Evolutionary conservation across 2,888 invertebrate genomes (phyloP), one percentile per base, ranked within the genome.

Genomic region (Lingula anatina): DNA sequence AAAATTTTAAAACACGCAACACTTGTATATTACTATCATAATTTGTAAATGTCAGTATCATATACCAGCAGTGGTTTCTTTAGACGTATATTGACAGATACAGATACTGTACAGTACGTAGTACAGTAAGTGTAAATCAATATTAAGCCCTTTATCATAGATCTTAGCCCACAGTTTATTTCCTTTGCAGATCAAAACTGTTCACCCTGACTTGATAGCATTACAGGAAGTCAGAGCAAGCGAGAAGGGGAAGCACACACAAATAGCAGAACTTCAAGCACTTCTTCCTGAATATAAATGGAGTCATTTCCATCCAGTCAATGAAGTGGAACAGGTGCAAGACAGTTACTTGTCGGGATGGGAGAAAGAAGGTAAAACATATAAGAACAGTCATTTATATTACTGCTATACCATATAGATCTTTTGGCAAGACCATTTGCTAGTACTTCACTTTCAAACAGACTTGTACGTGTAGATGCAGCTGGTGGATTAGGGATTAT

Each of bases 151-250:
- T 37, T 12, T 18, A 21, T 21, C n/a, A 20, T 39, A 39, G 7
- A 39, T 43, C 20, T 24, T 23, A 9, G 15, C 7, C 27, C 27
- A 20, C n/a, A 31, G 20, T 18, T 42, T 47, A 24, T 24, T 35
- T n/a, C n/a, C n/a, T n/a, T 56, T 57, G 37, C 47, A 69, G 69
- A 59, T 68, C 2, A 53, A 47, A 35, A 51, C 60, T 23, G 49
- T 52, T 20, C 51, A 56, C 12, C 53, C 61, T 35, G 68, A 70
- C 50, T 50, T 71, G 1, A 52, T 67, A 28, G 64, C 57, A 41
- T 61, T 70, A 23, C 70, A 71, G 54, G 71, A 71, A 56, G 66
- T 67, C 1, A 53, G 71, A 50, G 49, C 55, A 47, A 49, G 57
- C 26, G 35, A 23, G 1, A 25, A 20, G 9, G 40, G 46, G 26